Evolutionary conservation across 1,140 invertebrate genomes (phyloP), one percentile per base, ranked within the genome.

Genomic region (Drosophila miranda): DNA sequence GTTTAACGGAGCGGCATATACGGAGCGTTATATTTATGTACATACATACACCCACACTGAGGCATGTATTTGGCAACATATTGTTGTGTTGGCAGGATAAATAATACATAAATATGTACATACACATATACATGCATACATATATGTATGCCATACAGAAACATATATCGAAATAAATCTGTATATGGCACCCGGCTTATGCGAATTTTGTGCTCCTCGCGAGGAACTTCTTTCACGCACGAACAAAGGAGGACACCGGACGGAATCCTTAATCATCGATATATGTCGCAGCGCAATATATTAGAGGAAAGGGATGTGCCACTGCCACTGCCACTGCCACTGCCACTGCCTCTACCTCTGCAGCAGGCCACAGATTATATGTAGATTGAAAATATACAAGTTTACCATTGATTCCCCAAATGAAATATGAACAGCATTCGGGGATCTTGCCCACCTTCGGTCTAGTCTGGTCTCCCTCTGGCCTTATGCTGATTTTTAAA

Each of bases 251-350:
- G 50, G 0, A 11, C 9, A 34, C 42, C 62, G 50, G 0, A 11
- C 9, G 62, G 34, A 48, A 59, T 84, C 76, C 77, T 81, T 74
- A 81, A 84, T 86, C 81, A 86, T 87, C 77, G 68, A 86, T 74
- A 80, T 73, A 63, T 68, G 71, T 68, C 66, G 58, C 79, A 49
- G 11, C 23, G 14, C n/a, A 21, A 72, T 80, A 68, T 76, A 28
- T 66, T 14, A 52, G 30, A 38, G 16, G 21, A 4, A 8, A 14
- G 3, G 2, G 28, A 30, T 30, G 28, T 16, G 16, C 26, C 26
- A 6, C 5, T 28, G 26, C 30, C 28, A 30, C 28, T 34, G n/a
- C n/a, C n/a, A n/a, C n/a, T n/a, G n/a, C n/a, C n/a, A n/a, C n/a
- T n/a, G n/a, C 0, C 42, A 8, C 49, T 53, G 57, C 45, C 9